Base-by-base conservation (phyloP, 2,113 vertebrate species). In the Lampris incognitus region DNA sequence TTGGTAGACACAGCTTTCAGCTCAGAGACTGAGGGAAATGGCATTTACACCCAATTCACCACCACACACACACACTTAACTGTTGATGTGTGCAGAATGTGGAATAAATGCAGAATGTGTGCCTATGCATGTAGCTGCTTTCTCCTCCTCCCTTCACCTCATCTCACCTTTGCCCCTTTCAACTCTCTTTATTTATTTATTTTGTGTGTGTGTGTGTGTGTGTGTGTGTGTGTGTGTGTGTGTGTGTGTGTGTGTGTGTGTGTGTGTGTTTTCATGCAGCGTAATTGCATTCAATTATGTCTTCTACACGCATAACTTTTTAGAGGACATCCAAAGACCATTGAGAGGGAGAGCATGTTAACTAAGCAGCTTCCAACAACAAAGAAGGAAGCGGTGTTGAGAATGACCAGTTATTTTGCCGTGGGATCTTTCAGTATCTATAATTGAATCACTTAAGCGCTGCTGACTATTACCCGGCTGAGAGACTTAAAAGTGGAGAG, bases 381-480 rank as follows among this genome's bases (percentile, higher is more conserved):
- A 79, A 62, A 2, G 71, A 71, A 57, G 66, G 63, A 73, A 87
- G 76, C 66, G 60, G 60, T 42, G 62, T 75, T 57, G 65, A 76
- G 74, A 87, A 81, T 78, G 84, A 76, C 78, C 79, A 77, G 84
- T 86, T 83, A 90, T 82, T 86, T 88, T 81, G 62, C 74, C 51
- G 37, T 71, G 68, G 71, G 69, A 90, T 89, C 81, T 79, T 62
- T 87, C 75, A 62, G 74, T 91, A 91, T 92, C 90, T 91, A 90
- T 91, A 91, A 92, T 91, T 87, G 88, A 91, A 92, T 91, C 88
- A 84, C 71, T 88, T 86, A 88, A 88, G 87, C 76, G 74, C 79
- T 82, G 49, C 69, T 79, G 70, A 78, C 83, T 76, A 78, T 89
- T 89, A 88, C 83, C 73, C 79, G 78, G 75, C 4, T 49, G 75